phyloP scores from a whole-genome alignment of 2,888 invertebrate species.

The Dendrolimus pini region DNA sequence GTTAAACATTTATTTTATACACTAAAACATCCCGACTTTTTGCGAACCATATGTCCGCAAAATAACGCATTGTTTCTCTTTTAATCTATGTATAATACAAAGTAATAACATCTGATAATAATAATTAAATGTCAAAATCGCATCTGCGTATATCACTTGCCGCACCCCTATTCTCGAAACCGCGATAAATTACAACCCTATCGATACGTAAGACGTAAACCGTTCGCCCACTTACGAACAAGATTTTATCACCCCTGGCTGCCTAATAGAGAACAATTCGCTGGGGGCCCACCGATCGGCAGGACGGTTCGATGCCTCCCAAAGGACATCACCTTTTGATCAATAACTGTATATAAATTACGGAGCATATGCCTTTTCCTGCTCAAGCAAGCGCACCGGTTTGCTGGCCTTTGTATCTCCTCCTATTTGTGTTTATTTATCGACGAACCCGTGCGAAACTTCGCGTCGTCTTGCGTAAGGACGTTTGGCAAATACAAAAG shows the following conservation, averaged over 20 bases:
- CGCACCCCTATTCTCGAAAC: constrained; percentile 15
- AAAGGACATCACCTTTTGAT: constrained; percentile 74
- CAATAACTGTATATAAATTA: constrained; percentile 76
- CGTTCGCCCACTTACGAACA: constrained; percentile 35
- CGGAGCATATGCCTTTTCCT: constrained; percentile 69
- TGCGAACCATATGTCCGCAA: too few species aligned
- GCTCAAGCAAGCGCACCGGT: constrained; percentile 58
- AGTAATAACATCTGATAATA: not conserved
- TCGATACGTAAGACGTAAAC: constrained; percentile 38
- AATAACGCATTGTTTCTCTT: too few species aligned
- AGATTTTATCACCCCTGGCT: constrained; percentile 68
- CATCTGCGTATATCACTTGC: constrained; percentile 17
- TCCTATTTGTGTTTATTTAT: constrained; percentile 32
- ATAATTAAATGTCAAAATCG: constrained; percentile 1
- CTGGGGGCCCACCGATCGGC: constrained; percentile 44
- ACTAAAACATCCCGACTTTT: too few species aligned
- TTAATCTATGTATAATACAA: too few species aligned
- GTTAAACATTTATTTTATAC: too few species aligned
- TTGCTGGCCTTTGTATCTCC: constrained; percentile 51
- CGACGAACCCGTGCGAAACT: constrained; percentile 27
- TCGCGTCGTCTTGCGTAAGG: constrained; percentile 18
- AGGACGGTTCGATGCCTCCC: constrained; percentile 61
- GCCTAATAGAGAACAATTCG: constrained; percentile 60
- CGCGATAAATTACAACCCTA: constrained; percentile 27
- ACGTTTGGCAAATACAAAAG: constrained; percentile 13